Base-by-base conservation (phyloP, 1,140 invertebrate species). In the Drosophila insularis region DNA sequence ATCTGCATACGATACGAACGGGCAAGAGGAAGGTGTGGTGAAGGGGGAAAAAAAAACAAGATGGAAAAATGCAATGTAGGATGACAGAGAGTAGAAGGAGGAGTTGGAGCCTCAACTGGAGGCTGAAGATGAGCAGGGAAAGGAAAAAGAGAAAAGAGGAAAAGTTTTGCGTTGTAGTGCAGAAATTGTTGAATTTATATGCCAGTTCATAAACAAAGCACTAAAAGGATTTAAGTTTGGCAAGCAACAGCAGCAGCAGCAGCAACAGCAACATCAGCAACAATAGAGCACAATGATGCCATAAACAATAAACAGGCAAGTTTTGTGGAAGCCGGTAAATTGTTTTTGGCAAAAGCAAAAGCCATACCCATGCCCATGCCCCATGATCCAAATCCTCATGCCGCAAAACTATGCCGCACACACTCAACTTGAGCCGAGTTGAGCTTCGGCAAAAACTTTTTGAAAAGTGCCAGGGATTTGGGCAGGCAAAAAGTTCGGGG, bases 261-360 rank as follows among this genome's bases (percentile, higher is more conserved):
- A 63, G 2, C 32, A 32, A 7, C 27, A 60, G 31, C 8, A 39
- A 14, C 21, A 67, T 32, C 55, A 37, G 27, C 75, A 87, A 87
- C 82, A 86, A 86, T 87, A 67, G 77, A 61, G 70, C 80, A 89
- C 81, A 90, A 90, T 89, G 85, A 81, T 87, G 85, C 85, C 80
- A 90, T 87, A 91, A 91, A 90, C 85, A 91, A 91, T 91, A 91
- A 91, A 91, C 89, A 90, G 77, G 50, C 77, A 89, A 84, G 80
- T 89, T 78, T 76, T 72, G 63, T 64, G 70, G 67, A 87, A 89
- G 84, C 84, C 84, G 74, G 80, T 63, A 89, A 84, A 89, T 80
- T 89, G 84, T 89, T 89, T 84, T 72, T 74, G 68, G 68, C 73
- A 79, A 76, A 39, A 62, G 32, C 60, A 27, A 64, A 54, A 53